Evolutionary conservation across 92 coral and sea anemone genomes (phyloP), one percentile per base, ranked within the genome.

Genomic region (Palythoa heliodiscus): DNA sequence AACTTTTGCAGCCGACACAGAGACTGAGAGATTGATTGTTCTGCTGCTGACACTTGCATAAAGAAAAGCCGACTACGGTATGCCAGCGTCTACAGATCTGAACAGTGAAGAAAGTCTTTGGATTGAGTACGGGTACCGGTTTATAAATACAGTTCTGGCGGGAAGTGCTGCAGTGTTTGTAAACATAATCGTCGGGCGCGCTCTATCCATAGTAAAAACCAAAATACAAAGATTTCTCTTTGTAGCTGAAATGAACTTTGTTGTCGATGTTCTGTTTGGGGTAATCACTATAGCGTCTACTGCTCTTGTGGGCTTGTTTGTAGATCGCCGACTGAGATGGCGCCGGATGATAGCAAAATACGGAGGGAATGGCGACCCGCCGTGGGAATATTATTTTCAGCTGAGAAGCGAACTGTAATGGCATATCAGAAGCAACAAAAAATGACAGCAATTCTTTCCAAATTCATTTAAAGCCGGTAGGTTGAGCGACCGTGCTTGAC

Each of bases 141-240:
- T 87, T 52, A 43, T 87, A 19, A 77, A 87, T 43, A 87, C 91
- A 13, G 16, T 87, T 10, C 75, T 90, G 68, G 88, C 86, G n/a
- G 93, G 93, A 29, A 82, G 82, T 16, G 90, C 83, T 2, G 93
- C 93, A 3, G 88, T 90, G 60, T 73, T 85, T 22, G 91, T 90
- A 13, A 88, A 90, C 73, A 71, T 90, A 5, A 60, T 87, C 61
- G 80, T 90, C 9, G 84, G 84, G 15, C 84, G 84, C 40, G 15
- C 11, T 48, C 2, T 80, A 14, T 66, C 74, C 60, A 67, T 40
- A 19, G 3, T 80, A 67, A 80, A 80, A 80, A 66, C 61, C 15
- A 80, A 80, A 58, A 80, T 80, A 22, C 47, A 7, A 64, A 23
- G 74, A 67, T 66, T 80, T 52, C 84, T 80, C 11, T 61, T 35